A percentile compares a stretch with the other conserved stretches of the same genome.
Evolutionary conservation across 2,113 vertebrate species (phyloP).

Genomic region (Uropsilus gracilis): DNA sequence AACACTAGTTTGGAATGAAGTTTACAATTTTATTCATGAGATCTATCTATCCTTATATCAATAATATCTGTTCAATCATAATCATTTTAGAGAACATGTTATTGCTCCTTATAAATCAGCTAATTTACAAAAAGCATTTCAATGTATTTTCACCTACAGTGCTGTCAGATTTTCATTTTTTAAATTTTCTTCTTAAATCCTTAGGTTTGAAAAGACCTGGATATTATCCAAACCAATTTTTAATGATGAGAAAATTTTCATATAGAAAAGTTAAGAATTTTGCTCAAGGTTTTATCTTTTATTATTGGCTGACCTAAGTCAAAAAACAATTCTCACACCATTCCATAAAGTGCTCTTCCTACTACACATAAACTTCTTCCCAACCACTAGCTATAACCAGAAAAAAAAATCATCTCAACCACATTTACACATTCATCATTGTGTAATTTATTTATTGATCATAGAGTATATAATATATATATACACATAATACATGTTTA

Average conservation of each 20-base stretch:
- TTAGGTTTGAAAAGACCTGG: conserved; percentile 4
- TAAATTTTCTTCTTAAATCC: conserved; percentile 41
- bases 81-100: conserved; percentile 40
- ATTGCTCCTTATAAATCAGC: conserved; percentile 65
- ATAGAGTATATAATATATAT: not conserved
- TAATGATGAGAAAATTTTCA: conserved; percentile 59
- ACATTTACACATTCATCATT: not conserved
- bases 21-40: conserved; percentile 56
- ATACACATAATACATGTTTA: too few relatives aligned
- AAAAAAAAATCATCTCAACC: not conserved
- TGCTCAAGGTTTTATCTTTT: conserved; percentile 60
- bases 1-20: not conserved
- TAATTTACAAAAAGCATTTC: conserved; percentile 63
- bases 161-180: conserved; percentile 54
- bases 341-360: conserved; percentile 12
- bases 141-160: conserved; percentile 46
- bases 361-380: not conserved
- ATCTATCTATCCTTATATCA: conserved; percentile 52
- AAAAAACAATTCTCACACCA: conserved; percentile 6
- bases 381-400: not conserved
- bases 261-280: conserved; percentile 7
- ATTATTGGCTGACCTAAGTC: not conserved
- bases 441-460: not conserved
- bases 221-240: conserved; percentile 49
- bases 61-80: conserved; percentile 54